Percentiles rank a stretch among this genome's conserved stretches.
Conservation (phyloP, 2,888 invertebrate genomes). For the Vandiemenella viatica region DNA sequence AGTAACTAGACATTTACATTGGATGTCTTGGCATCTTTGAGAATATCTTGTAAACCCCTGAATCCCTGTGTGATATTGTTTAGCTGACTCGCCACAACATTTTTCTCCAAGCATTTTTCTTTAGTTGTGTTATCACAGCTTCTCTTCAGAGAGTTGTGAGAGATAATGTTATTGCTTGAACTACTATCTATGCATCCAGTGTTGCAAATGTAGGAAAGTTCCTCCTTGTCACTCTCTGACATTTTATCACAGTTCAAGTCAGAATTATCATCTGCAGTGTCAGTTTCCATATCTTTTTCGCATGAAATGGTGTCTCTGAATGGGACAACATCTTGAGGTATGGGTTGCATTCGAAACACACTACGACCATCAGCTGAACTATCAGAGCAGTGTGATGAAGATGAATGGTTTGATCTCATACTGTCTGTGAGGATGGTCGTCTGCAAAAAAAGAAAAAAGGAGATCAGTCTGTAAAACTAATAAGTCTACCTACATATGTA, state of each 20-base stretch:
- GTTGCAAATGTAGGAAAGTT: too few species aligned
- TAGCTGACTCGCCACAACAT: slow-evolving; percentile 20
- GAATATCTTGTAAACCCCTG: slow-evolving; percentile 32
- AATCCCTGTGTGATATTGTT: slow-evolving; percentile 23
- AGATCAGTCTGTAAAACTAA: too few species aligned
- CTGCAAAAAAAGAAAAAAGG: slow-evolving; percentile 7
- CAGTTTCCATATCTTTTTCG: slow-evolving; percentile 2
- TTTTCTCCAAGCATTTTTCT: slow-evolving; percentile 18
- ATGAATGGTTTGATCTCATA: slow-evolving; percentile 13
- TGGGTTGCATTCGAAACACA: slow-evolving; percentile 19
- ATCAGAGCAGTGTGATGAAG: slow-evolving; percentile 17
- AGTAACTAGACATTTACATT: slow-evolving; percentile 38
- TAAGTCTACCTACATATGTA: too few species aligned
- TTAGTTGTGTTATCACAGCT: background rate
- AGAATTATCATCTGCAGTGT: background rate
- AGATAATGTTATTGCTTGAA: slow-evolving; percentile 7
- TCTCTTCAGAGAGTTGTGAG: slow-evolving; percentile 4
- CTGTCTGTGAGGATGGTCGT: slow-evolving; percentile 4
- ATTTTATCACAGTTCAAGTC: too few species aligned
- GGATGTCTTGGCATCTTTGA: slow-evolving; percentile 41
- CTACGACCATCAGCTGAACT: slow-evolving; percentile 16
- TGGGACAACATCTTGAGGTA: slow-evolving; percentile 19
- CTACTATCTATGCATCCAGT: background rate
- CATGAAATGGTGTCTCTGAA: slow-evolving; percentile 7
- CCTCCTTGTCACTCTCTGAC: background rate